Evolutionary conservation across 1,140 invertebrate genomes (phyloP).

Genomic region (Euura saliciscinereae): DNA sequence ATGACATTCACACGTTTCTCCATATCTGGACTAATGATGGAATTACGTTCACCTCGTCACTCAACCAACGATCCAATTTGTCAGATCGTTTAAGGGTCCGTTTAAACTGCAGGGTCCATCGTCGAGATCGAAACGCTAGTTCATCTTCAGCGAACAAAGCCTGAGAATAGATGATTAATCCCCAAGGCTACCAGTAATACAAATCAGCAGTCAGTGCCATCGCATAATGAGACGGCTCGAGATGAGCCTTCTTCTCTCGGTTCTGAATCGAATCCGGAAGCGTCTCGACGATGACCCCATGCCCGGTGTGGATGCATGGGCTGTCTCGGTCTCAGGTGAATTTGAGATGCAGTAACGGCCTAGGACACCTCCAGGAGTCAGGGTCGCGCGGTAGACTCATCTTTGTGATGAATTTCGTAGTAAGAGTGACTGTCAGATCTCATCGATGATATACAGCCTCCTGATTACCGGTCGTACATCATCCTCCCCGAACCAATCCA

Average conservation of each 20-base stretch:
- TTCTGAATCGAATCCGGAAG: background rate
- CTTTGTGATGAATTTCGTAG: slow-evolving; percentile 11
- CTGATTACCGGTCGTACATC: slow-evolving; percentile 11
- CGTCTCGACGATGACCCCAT: background rate
- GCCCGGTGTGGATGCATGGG: too few species aligned
- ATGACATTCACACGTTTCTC: background rate
- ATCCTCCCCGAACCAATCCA: slow-evolving; percentile 6
- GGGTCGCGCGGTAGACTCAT: slow-evolving; percentile 8
- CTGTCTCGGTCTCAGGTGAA: background rate
- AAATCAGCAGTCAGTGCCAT: too few species aligned
- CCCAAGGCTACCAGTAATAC: too few species aligned
- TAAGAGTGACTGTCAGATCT: slow-evolving; percentile 12
- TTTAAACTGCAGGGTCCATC: too few species aligned
- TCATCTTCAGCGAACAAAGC: too few species aligned
- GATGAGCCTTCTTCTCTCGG: background rate
- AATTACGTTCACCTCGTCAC: background rate
- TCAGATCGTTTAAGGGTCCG: too few species aligned
- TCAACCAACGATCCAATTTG: background rate
- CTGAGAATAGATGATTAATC: too few species aligned
- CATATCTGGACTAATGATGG: background rate
- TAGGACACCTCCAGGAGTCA: background rate
- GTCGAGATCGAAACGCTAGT: too few species aligned
- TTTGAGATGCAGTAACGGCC: background rate
- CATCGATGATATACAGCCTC: slow-evolving; percentile 12
- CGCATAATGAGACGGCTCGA: too few species aligned